Evolutionary conservation across 2,888 invertebrate species (phyloP), one percentile per base, ranked within the genome.

Genomic region (Meloe dianella): DNA sequence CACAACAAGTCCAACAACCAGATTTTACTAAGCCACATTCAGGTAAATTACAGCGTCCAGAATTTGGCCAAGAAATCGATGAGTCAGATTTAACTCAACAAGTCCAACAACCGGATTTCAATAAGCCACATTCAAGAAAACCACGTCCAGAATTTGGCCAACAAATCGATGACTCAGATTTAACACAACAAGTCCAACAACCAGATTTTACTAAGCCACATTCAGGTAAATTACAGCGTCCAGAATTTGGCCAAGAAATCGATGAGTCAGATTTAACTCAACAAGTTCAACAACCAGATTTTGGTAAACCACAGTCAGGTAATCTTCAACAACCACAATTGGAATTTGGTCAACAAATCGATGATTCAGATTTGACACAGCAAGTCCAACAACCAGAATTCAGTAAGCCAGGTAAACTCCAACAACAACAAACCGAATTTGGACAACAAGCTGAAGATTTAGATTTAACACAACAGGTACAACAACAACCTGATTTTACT

Each of bases 271-370:
- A 57, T 17, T 60, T 67, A 20, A 59, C 63, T 0, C 67, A 67
- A 58, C 64, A 64, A 64, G 61, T 38, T 24, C 61, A 65, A 58
- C 62, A 65, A 29, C 22, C 29, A 24, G 47, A 27, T 14, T 61
- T 47, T 61, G 9, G n/a, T 20, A 57, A 35, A 22, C 32, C 32
- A 27, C 29, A 57, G 12, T 29, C 30, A 10, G 51, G 30, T 29
- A 22, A 32, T 30, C n/a, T 29, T 14, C 22, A 54, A 22, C 27
- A 12, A 1, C 29, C 20, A 47, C 61, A 66, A 14, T 56, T 66
- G 22, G 66, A 69, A 27, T 60, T 66, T 60, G 71, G 64, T 9
- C 74, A 79, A 41, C 75, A 77, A 54, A 73, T 66, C 27, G 66
- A 70, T 20, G 73, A 71, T 47, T 47, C 17, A 1, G 47, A 47